Percentiles rank a stretch among this genome's conserved stretches.
phyloP scores from a whole-genome alignment of 2,797 vertebrate species.

The Ctenochaetus hawaiiensis region DNA sequence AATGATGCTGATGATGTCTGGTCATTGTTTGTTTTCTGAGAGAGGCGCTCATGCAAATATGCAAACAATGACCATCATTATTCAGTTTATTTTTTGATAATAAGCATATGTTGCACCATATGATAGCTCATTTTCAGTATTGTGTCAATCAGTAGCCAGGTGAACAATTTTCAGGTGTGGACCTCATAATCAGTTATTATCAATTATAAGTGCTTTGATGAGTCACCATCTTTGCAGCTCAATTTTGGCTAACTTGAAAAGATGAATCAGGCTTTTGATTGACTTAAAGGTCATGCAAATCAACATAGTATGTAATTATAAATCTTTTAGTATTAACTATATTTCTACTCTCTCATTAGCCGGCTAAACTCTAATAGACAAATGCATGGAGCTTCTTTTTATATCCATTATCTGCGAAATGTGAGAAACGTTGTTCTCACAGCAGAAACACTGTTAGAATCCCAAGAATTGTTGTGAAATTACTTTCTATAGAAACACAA shows the following conservation, averaged over 20 bases:
- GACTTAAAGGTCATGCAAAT: not conserved
- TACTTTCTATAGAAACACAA: constrained; percentile 8
- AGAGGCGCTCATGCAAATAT: constrained; percentile 74
- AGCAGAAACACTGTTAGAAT: not conserved
- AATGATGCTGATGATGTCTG: constrained; percentile 24
- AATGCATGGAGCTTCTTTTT: not conserved
- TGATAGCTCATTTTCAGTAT: not conserved
- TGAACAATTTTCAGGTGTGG: not conserved
- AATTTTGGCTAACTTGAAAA: not conserved
- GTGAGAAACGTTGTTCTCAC: not conserved
- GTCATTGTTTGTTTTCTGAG: constrained; percentile 70
- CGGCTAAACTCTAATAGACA: constrained; percentile 1
- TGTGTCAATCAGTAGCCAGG: not conserved
- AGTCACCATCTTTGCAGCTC: not conserved
- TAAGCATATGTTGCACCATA: not conserved
- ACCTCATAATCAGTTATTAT: not conserved
- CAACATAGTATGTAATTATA: constrained; percentile 2
- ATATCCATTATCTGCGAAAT: not conserved
- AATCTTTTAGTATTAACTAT: not conserved
- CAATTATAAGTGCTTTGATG: not conserved
- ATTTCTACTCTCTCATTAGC: constrained; percentile 15
- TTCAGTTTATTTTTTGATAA: constrained; percentile 5
- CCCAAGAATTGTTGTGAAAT: not conserved
- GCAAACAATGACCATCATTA: constrained; percentile 72
- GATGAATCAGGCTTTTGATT: not conserved